Conservation (phyloP, 2,888 invertebrate species). For the Agrochola circellaris region DNA sequence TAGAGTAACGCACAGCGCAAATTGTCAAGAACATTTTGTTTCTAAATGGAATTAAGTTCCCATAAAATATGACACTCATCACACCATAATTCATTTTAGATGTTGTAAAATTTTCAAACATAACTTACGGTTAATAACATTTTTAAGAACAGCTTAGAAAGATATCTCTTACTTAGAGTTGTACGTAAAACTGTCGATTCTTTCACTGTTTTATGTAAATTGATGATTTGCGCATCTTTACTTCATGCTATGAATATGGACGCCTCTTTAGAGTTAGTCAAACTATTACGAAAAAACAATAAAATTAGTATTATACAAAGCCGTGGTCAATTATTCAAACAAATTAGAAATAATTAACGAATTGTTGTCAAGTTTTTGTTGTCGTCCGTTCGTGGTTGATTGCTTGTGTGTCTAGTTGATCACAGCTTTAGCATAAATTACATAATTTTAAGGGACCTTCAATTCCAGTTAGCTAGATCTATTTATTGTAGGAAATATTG, state of each 20-base stretch:
- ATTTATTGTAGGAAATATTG: conserved; percentile 89
- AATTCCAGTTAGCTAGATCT: conserved; percentile 91
- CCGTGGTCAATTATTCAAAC: conserved; percentile 86
- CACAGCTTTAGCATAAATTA: conserved; percentile 87
- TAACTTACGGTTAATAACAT: conserved; percentile 79
- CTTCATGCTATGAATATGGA: conserved; percentile 89
- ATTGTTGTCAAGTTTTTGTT: conserved; percentile 65
- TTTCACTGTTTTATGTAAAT: conserved; percentile 86
- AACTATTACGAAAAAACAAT: conserved; percentile 87
- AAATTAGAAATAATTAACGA: conserved; percentile 64
- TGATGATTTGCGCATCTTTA: conserved; percentile 88
- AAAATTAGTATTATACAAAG: conserved; percentile 88
- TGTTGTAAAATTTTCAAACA: conserved; percentile 80
- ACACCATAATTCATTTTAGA: conserved; percentile 80
- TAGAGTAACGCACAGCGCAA: conserved; percentile 72
- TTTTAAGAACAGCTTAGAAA: conserved; percentile 81
- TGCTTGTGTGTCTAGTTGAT: conserved; percentile 82
- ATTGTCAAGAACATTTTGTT: conserved; percentile 74
- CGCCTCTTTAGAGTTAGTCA: conserved; percentile 90
- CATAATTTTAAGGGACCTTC: conserved; percentile 91
- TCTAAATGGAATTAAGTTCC: conserved; percentile 90
- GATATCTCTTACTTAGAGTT: conserved; percentile 83
- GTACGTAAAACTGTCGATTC: conserved; percentile 80
- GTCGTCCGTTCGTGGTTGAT: conserved; percentile 59
- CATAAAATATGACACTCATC: conserved; percentile 78